These are phyloP conservation scores for Troides helena DNA, from an alignment of 2,888 invertebrate genomes.

Conservation along the genomic window DNA sequence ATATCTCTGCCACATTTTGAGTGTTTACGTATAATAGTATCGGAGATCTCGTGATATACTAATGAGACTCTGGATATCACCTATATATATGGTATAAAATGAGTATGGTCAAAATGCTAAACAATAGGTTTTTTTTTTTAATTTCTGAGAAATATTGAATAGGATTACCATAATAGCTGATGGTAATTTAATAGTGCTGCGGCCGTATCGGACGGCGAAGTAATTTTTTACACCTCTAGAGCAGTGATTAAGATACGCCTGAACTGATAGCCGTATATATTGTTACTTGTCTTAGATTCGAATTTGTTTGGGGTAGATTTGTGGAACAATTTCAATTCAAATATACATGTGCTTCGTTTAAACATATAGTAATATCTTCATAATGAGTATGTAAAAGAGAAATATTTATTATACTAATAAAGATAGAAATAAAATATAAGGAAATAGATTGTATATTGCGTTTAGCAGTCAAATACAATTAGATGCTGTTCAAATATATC, in stretches of 20 bases:
- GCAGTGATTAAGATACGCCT: conserved; percentile 5
- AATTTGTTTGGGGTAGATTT: background rate
- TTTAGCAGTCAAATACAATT: too few relatives aligned
- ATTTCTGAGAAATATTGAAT: conserved; percentile 11
- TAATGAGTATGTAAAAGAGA: background rate
- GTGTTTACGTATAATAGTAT: too few relatives aligned
- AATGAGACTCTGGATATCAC: too few relatives aligned
- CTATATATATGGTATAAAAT: background rate
- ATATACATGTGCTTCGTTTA: too few relatives aligned
- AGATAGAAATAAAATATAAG: too few relatives aligned
- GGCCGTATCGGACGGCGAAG: conserved; percentile 6
- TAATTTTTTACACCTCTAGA: conserved; percentile 10
- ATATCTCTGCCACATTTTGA: too few relatives aligned
- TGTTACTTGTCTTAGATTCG: background rate
- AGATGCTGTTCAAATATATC: too few relatives aligned
- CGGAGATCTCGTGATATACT: too few relatives aligned
- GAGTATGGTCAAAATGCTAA: background rate
- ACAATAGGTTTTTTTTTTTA: background rate
- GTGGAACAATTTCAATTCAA: background rate
- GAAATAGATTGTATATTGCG: too few relatives aligned
- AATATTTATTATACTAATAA: background rate
- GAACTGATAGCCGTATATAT: background rate
- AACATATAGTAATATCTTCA: background rate
- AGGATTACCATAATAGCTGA: conserved; percentile 1
- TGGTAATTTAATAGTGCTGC: conserved; percentile 11